Evolutionary conservation across 2,888 invertebrate genomes (phyloP).

Genomic region (Spodoptera littoralis): DNA sequence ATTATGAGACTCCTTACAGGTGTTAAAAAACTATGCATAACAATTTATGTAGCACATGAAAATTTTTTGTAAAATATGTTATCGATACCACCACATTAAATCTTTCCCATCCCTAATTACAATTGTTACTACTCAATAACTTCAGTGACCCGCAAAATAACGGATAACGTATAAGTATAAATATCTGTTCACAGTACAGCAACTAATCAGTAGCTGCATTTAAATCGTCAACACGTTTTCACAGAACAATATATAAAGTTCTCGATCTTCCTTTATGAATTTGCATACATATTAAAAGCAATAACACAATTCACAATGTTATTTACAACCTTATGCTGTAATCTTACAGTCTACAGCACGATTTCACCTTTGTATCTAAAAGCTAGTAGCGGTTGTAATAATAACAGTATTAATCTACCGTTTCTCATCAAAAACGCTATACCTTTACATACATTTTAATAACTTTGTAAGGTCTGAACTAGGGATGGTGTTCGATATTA

Average conservation of each 20-base stretch:
- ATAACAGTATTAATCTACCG: slow-evolving; percentile 69
- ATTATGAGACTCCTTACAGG: no score
- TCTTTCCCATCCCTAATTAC: background rate
- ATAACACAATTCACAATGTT: slow-evolving; percentile 45
- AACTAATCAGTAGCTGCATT: slow-evolving; percentile 42
- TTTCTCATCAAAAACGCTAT: slow-evolving; percentile 63
- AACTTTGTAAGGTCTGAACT: slow-evolving; percentile 36
- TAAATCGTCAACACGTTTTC: slow-evolving; percentile 30
- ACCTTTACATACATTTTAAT: slow-evolving; percentile 62
- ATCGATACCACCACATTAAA: no score
- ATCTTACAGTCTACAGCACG: slow-evolving; percentile 61
- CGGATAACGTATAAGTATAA: slow-evolving; percentile 18
- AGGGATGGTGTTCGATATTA: slow-evolving; percentile 23
- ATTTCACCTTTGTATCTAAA: slow-evolving; percentile 70
- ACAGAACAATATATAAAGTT: slow-evolving; percentile 39
- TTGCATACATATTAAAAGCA: slow-evolving; percentile 55
- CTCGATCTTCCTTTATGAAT: slow-evolving; percentile 30
- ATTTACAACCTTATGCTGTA: slow-evolving; percentile 52
- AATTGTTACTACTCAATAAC: slow-evolving; percentile 23
- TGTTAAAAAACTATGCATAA: no score
- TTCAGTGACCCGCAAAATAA: slow-evolving; percentile 17
- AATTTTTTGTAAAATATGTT: no score
- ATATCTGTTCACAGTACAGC: slow-evolving; percentile 7
- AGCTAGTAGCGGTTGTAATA: slow-evolving; percentile 61
- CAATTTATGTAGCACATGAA: no score